phyloP scores from a whole-genome alignment of 2,888 invertebrate genomes.

The Hypomecis atomaria region DNA sequence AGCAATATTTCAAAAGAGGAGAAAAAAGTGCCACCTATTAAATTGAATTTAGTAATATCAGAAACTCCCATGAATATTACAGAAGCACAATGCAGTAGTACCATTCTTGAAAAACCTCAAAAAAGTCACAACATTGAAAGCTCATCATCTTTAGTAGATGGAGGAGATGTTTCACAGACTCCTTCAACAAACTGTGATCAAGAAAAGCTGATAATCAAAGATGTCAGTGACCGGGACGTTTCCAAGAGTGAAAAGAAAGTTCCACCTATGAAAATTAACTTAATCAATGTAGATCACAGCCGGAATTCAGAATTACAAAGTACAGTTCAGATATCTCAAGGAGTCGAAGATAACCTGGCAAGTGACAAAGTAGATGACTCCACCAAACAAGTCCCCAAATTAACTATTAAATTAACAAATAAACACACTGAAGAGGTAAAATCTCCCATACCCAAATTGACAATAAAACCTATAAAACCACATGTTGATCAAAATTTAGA shows the following conservation, averaged over 20 bases:
- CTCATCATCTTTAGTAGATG: background rate
- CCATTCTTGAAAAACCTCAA: slow-evolving; percentile 13
- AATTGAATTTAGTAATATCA: slow-evolving; percentile 32
- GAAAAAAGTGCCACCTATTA: slow-evolving; percentile 34
- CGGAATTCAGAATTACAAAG: slow-evolving; percentile 37
- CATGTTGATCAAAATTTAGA: slow-evolving; percentile 48
- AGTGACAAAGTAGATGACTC: slow-evolving; percentile 43
- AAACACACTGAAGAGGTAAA: slow-evolving; percentile 72
- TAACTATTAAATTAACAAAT: slow-evolving; percentile 76
- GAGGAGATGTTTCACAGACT: slow-evolving; percentile 13
- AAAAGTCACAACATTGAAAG: slow-evolving; percentile 16
- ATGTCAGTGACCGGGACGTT: background rate
- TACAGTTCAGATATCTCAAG: slow-evolving; percentile 49
- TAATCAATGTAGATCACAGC: slow-evolving; percentile 35
- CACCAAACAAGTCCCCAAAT: slow-evolving; percentile 77
- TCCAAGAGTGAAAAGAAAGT: slow-evolving; percentile 51
- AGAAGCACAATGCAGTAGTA: slow-evolving; percentile 28
- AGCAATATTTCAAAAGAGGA: slow-evolving; percentile 25
- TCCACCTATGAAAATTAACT: slow-evolving; percentile 63
- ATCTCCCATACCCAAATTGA: slow-evolving; percentile 73
- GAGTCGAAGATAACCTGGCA: slow-evolving; percentile 46
- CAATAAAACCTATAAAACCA: slow-evolving; percentile 68
- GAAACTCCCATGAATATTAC: slow-evolving; percentile 34
- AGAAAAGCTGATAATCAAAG: slow-evolving; percentile 7
- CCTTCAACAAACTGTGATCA: slow-evolving; percentile 29